Base-by-base conservation (phyloP, 2,888 invertebrate genomes). In the Acutogordius australiensis region DNA sequence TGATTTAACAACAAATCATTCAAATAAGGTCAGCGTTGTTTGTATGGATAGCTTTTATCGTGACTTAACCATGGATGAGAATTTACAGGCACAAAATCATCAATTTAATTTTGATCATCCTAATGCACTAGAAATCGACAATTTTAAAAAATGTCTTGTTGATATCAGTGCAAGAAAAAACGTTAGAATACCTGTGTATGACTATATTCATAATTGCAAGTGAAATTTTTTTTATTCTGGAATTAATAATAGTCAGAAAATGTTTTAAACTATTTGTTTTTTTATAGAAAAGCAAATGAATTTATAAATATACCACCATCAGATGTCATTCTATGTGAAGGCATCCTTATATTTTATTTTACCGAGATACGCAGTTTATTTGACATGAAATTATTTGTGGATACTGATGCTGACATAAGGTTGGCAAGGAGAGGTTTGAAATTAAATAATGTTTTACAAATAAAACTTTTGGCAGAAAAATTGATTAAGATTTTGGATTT, bases 81-180 rank as follows among this genome's bases (percentile, higher is more conserved):
- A 81, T 64, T 85, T 86, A 1, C 63, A 65, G 60, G 81, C 82
- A 62, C 79, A 81, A 60, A 67, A 66, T 62, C 94, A 94, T 29
- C 80, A 82, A 66, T 97, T 84, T 70, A 91, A 99, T 74, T 97
- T 99, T 72, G 97, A 97, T 71, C 97, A 99, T 74, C 97, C 97
- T 0, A 75, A 85, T 71, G 90, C 94, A 0, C 87, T 94, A 70
- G 84, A 97, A 70, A 82, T 85, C 68, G 80, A 81, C 61, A 75
- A 86, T 28, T 80, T 94, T 70, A 76, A 79, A 59, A 77, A 80
- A 58, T 82, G 84, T 0, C 72, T 99, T 56, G 77, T 78, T 65
- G 80, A 83, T 66, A 82, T 97, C 64, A 75, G 84, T 23, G 79
- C 78, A 62, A 88, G 90, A 1, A 79, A 81, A 65, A 81, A 81